Base-by-base conservation (phyloP, 2,113 vertebrate species). In the Pseudolaguvia tuberculata region DNA sequence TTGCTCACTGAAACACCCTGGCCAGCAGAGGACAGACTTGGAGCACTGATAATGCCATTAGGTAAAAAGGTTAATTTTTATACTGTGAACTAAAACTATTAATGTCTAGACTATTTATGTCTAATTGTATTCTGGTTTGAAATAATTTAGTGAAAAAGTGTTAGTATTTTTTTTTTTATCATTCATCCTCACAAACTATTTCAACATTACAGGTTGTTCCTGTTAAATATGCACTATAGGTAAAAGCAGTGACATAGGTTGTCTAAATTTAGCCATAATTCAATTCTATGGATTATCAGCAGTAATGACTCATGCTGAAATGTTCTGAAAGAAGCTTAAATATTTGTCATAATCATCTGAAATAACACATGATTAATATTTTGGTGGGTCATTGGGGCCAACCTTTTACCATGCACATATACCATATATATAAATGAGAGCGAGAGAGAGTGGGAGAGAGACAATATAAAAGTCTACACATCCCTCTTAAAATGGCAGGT, bases 21-120 rank as follows among this genome's bases (percentile, higher is more conserved):
- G 73, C 86, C 88, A 87, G 79, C 72, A 88, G 88, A 84, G 84
- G 86, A 86, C 8, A 80, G n/a, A 69, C 79, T 55, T 74, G 62
- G 73, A 75, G 48, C 5, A 21, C 14, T 62, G 70, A 2, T 72
- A 52, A n/a, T n/a, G n/a, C n/a, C n/a, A n/a, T 47, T 8, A 61
- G 20, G n/a, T 6, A 4, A 35, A 35, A 35, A 3, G 31, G 3
- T 35, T 35, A 42, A 21, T 9, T 9, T 13, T 45, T 23, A 5
- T 1, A 39, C 18, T 63, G 35, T 2, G 1, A 63, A 45, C n/a
- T 63, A 14, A n/a, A 59, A 11, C 2, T 18, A 13, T 29, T 29
- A 12, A 35, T 35, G 31, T 35, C 31, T 58, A 58, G 23, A 17
- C 31, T 8, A 8, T 29, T 27, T 17, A 27, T 13, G 3, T 27